A percentile compares a stretch with the other conserved stretches of the same genome.
These are phyloP conservation scores for Timema cristinae DNA, from an alignment of 2,888 invertebrate species.

Conservation along the genomic window DNA sequence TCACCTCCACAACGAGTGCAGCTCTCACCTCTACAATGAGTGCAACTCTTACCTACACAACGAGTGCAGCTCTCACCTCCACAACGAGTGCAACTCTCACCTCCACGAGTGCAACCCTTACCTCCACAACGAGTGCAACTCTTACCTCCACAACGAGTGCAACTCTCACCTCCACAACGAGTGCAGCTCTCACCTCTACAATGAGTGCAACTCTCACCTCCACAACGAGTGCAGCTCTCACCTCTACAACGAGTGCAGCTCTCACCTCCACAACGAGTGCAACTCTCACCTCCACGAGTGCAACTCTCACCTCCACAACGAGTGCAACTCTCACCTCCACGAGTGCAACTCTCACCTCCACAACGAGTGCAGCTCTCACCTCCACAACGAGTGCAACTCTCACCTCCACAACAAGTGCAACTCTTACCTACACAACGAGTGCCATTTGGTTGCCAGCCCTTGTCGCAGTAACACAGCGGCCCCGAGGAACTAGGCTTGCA, in stretches of 20 bases:
- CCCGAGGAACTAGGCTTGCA: conserved; percentile 69
- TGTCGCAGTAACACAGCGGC: conserved; percentile 69
- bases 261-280: conserved; percentile 57
- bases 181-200: no score
- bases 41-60: conserved; percentile 53
- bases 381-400: conserved; percentile 53
- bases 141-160: conserved; percentile 57
- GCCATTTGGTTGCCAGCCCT: conserved; percentile 59
- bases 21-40: no score
- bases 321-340: no score
- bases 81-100: conserved; percentile 60
- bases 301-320: conserved; percentile 53
- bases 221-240: conserved; percentile 59
- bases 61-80: conserved; percentile 50
- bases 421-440: conserved; percentile 56
- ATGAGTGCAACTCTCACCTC: conserved; percentile 46
- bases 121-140: conserved; percentile 55
- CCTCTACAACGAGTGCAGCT: no score
- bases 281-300: no score
- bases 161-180: conserved; percentile 53
- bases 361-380: conserved; percentile 54
- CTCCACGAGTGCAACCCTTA: conserved; percentile 40
- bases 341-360: conserved; percentile 47
- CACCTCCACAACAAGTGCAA: conserved; percentile 39
- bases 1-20: conserved; percentile 57